A percentile compares a stretch with the other conserved stretches of the same genome.
Evolutionary conservation across 2,797 vertebrate species (phyloP).

Genomic region (Oreochromis mossambicus): DNA sequence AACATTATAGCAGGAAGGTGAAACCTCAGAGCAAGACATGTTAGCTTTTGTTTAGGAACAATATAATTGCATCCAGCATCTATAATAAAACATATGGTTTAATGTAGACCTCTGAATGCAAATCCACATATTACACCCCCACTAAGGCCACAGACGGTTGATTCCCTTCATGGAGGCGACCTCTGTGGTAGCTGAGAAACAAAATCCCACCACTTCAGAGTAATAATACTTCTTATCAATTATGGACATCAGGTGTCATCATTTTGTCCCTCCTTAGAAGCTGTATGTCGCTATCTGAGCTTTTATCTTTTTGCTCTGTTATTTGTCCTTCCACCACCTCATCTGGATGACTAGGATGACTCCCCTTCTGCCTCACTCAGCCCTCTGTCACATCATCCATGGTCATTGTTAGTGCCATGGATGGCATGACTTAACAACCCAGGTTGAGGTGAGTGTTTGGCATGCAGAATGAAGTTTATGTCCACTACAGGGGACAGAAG

Average conservation of each 20-base stretch:
- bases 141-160: neutral
- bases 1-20: neutral
- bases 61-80: neutral
- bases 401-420: neutral
- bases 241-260: neutral
- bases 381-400: neutral
- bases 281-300: neutral
- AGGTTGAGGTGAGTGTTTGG: neutral
- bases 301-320: neutral
- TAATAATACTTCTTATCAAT: neutral
- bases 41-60: neutral
- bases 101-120: neutral
- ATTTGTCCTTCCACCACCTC: neutral
- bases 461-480: neutral
- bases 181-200: neutral
- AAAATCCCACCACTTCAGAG: neutral
- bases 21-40: neutral
- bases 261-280: neutral
- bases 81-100: neutral
- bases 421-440: neutral
- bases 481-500: neutral
- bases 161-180: neutral
- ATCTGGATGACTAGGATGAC: neutral
- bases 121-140: accelerated
- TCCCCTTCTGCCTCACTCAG: neutral